Base-by-base conservation (phyloP, 2,888 invertebrate genomes). In the Eurytoma adleriae region DNA sequence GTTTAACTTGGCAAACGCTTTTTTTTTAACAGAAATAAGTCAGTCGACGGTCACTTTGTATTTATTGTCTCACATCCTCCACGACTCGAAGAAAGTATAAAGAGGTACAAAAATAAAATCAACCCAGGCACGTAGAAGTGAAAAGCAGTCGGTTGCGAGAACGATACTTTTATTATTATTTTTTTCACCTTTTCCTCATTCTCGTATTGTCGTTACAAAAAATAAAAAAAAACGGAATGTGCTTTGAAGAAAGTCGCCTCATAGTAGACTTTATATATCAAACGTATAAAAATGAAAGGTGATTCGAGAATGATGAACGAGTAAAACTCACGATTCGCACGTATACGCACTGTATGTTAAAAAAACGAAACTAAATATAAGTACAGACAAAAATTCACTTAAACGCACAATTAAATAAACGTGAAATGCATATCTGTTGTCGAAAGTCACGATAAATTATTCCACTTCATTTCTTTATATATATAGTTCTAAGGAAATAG, bases 51-150 rank as follows among this genome's bases (percentile, higher is more conserved):
- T 69, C 66, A 78, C 52, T 71, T 48, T 73, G 40, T 71, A 20
- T 67, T 78, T 78, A 73, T 72, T 72, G 72, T 78, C 78, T 52
- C 48, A 30, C 61, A 30, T 61, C 48, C 61, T 68, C 66, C 56
- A 67, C 48, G 66, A 18, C 20, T 79, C 18, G 70, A 66, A 61
- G 48, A 52, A 75, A 27, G 27, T 66, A 66, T 67, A 69, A 54
- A 52, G 57, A 79, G 30, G 68, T 79, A 79, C 18, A 79, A 79
- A 79, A 79, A 79, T 79, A 75, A 66, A 74, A 72, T 73, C 40
- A 79, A 52, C 69, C 20, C 18, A 18, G 62, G 66, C 52, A 48
- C 59, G 16, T 24, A 50, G 74, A 59, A 62, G 62, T 75, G 18
- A 62, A 75, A 75, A 70, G 20, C n/a, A 79, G 14, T 62, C 40